Evolutionary conservation across 2,888 invertebrate species (phyloP).

Genomic region (Laothoe populi): DNA sequence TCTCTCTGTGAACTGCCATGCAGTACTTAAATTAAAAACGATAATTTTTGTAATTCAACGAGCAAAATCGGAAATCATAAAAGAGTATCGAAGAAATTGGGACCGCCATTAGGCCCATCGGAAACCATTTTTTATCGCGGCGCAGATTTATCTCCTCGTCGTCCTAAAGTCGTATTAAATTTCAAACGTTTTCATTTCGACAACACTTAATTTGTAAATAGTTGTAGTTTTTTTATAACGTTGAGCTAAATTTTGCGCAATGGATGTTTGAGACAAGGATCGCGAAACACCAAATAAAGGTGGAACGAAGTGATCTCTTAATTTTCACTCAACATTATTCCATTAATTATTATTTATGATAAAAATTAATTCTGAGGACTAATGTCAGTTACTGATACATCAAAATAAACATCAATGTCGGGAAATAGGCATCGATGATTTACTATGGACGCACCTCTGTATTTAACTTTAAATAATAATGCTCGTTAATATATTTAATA

Average conservation of each 20-base stretch:
- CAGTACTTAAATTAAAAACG: background rate
- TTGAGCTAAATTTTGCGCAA: conserved; percentile 33
- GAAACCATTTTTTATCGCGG: conserved; percentile 36
- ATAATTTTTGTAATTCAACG: conserved; percentile 13
- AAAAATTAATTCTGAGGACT: background rate
- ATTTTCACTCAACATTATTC: conserved; percentile 31
- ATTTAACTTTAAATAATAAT: background rate
- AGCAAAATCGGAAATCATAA: conserved; percentile 13
- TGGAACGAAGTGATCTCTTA: conserved; percentile 41
- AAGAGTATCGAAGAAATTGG: conserved; percentile 38
- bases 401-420: background rate
- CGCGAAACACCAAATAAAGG: conserved; percentile 37
- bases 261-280: conserved; percentile 37
- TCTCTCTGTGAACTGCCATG: background rate
- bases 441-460: background rate
- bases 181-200: conserved; percentile 9
- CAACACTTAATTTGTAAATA: conserved; percentile 16
- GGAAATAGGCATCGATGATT: background rate
- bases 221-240: conserved; percentile 13
- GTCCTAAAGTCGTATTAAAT: conserved; percentile 15
- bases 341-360: conserved; percentile 15
- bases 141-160: conserved; percentile 35
- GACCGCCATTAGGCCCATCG: conserved; percentile 39
- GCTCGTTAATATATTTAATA: background rate
- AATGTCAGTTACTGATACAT: background rate